Evolutionary conservation across 1,140 invertebrate genomes (phyloP).

Genomic region (Palaemon carinicauda): DNA sequence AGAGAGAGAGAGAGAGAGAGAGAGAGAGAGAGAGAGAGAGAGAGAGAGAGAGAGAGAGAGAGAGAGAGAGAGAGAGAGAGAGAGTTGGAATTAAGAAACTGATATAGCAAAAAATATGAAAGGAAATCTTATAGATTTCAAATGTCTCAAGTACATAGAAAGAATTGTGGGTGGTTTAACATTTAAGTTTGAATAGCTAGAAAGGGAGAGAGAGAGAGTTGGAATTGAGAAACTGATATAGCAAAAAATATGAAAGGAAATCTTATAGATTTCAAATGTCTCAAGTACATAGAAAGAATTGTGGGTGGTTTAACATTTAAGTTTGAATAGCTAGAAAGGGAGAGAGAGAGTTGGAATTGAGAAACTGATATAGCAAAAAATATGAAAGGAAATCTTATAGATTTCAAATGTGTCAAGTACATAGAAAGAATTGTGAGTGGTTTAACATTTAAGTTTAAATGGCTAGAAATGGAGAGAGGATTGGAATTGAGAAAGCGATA

Average conservation of each 20-base stretch:
- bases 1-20: neutral
- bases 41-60: neutral
- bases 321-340: too few species aligned
- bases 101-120: neutral
- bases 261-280: too few species aligned
- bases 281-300: neutral
- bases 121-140: too few species aligned
- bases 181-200: too few species aligned
- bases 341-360: neutral
- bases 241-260: too few species aligned
- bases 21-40: neutral
- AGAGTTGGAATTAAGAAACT: neutral
- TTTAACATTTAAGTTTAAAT: too few species aligned
- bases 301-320: too few species aligned
- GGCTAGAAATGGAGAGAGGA: neutral
- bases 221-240: neutral
- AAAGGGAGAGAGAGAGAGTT: neutral
- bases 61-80: neutral
- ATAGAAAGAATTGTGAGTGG: neutral
- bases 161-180: too few species aligned
- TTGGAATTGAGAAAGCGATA: neutral
- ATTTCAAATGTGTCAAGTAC: too few species aligned
- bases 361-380: neutral
- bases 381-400: too few species aligned
- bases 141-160: neutral